Percentiles rank a stretch among this genome's conserved stretches.
Conservation (phyloP, 2,888 invertebrate species). For the Archips xylosteana region DNA sequence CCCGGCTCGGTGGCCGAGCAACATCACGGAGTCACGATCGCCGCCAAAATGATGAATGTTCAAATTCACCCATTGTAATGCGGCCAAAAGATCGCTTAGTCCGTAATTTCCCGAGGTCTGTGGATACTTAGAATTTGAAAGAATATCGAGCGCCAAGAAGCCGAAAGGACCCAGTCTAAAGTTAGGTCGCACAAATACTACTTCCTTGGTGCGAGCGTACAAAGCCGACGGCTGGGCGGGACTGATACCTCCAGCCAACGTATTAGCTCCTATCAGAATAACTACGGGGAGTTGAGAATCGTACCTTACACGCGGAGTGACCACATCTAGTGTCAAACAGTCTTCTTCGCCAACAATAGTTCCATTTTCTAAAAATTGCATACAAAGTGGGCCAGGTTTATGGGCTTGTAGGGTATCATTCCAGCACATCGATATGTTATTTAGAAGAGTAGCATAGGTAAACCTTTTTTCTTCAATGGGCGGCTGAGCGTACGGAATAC, state of each 20-base stretch:
- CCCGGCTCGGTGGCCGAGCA: constrained; percentile 94
- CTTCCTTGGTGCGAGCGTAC: constrained; percentile 91
- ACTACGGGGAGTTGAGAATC: constrained; percentile 93
- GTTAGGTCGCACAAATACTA: constrained; percentile 94
- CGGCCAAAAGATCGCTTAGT: constrained; percentile 91
- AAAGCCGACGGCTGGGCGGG: constrained; percentile 91
- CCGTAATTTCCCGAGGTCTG: constrained; percentile 94
- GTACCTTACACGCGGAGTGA: constrained; percentile 92
- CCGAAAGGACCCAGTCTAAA: constrained; percentile 93
- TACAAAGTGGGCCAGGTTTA: constrained; percentile 88
- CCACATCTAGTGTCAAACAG: constrained; percentile 93
- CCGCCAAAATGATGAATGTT: constrained; percentile 95
- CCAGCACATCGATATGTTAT: constrained; percentile 91
- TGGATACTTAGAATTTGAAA: constrained; percentile 89
- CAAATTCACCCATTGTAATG: constrained; percentile 91
- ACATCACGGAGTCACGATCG: constrained; percentile 90
- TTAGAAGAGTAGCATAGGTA: constrained; percentile 88
- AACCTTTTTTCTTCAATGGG: constrained; percentile 90
- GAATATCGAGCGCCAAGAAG: constrained; percentile 90
- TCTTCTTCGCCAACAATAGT: constrained; percentile 90
- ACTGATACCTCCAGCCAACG: constrained; percentile 91
- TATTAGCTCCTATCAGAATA: constrained; percentile 92
- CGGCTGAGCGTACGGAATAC: constrained; percentile 92
- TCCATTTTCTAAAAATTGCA: constrained; percentile 89
- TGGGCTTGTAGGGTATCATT: constrained; percentile 90